phyloP scores from a whole-genome alignment of 2,888 invertebrate species.

The Lasioglossum oenotherae region DNA sequence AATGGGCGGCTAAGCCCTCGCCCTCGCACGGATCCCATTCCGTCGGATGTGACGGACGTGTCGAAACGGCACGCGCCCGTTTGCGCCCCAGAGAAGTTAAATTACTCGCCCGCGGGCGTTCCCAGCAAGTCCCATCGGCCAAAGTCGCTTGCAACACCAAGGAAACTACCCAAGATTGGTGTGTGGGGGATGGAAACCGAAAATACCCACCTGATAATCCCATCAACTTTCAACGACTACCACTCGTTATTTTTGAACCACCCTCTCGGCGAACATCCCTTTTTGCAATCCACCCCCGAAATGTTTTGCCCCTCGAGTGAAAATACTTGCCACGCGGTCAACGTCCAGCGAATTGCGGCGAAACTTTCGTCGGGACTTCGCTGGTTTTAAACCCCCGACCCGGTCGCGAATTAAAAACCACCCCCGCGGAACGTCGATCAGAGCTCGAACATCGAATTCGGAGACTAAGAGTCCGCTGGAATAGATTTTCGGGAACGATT shows the following conservation, averaged over 20 bases:
- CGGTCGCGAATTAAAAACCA: background rate
- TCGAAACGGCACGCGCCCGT: conserved; percentile 39
- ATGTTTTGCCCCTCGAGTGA: background rate
- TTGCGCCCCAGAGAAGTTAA: conserved; percentile 32
- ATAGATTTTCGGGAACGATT: background rate
- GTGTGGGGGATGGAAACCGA: background rate
- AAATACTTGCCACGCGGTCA: background rate
- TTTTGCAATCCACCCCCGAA: background rate
- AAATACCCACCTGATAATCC: background rate
- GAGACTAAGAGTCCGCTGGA: background rate
- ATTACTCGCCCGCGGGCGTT: conserved; percentile 44
- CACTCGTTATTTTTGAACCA: background rate
- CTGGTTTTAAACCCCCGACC: background rate
- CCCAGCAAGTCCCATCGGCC: background rate
- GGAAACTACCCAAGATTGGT: background rate
- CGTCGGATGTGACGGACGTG: conserved; percentile 23
- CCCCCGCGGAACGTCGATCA: background rate
- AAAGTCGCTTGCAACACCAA: background rate
- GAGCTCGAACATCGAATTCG: background rate
- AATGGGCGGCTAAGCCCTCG: background rate
- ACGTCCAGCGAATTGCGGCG: background rate
- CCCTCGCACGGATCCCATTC: conserved; percentile 24
- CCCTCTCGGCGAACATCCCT: background rate
- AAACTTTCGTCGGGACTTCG: background rate
- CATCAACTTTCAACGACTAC: background rate